Conservation (phyloP, 2,888 invertebrate species). For the Pediacus dermestoides region DNA sequence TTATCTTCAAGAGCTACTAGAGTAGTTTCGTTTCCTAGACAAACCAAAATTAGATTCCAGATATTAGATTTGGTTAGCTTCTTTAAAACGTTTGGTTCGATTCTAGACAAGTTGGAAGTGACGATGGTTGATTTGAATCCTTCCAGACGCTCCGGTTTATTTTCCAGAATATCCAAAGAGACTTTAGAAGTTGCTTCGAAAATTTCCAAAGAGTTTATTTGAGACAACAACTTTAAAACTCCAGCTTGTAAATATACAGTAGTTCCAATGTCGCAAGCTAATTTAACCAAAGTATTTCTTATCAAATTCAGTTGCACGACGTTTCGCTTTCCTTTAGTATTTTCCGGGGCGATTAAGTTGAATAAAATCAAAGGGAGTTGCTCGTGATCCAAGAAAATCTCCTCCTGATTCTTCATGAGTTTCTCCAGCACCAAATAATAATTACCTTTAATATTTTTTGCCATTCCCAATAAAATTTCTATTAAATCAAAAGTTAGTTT, state of each 20-base stretch:
- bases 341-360: conserved; percentile 54
- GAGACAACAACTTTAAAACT: conserved; percentile 44
- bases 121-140: conserved; percentile 34
- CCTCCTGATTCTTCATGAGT: conserved; percentile 42
- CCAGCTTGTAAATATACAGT: conserved; percentile 50
- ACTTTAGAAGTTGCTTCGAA: conserved; percentile 33
- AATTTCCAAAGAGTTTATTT: conserved; percentile 34
- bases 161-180: conserved; percentile 31
- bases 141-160: conserved; percentile 21
- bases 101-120: conserved; percentile 31
- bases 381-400: conserved; percentile 63
- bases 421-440: conserved; percentile 20
- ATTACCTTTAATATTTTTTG: conserved; percentile 9
- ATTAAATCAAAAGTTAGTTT: conserved; percentile 14
- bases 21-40: conserved; percentile 46
- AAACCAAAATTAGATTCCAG: conserved; percentile 55
- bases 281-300: conserved; percentile 35
- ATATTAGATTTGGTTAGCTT: conserved; percentile 42
- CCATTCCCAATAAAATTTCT: conserved; percentile 11
- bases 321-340: conserved; percentile 39
- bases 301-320: conserved; percentile 37
- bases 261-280: conserved; percentile 45
- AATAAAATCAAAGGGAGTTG: conserved; percentile 63
- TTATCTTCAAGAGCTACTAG: not conserved
- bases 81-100: conserved; percentile 32